These are phyloP conservation scores for Crotophaga sulcirostris DNA, from an alignment of 2,113 vertebrate genomes.

Conservation along the genomic window DNA sequence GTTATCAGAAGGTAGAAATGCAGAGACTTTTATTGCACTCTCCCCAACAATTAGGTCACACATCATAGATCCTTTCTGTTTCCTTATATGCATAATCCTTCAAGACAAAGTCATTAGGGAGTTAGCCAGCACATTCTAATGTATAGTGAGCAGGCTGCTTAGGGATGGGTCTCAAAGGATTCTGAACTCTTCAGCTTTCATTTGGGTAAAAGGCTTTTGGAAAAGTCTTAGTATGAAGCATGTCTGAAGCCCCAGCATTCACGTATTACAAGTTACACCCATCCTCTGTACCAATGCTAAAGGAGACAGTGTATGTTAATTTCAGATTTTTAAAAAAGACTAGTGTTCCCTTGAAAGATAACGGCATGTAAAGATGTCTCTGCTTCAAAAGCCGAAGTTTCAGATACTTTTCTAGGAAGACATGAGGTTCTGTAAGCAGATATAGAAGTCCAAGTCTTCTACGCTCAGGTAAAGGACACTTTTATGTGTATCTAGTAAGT, in stretches of 20 bases:
- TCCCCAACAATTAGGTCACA: neutral
- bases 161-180: neutral
- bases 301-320: neutral
- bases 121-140: neutral
- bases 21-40: neutral
- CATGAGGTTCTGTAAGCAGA: neutral
- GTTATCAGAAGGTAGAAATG: neutral
- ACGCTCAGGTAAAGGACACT: neutral
- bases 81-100: neutral
- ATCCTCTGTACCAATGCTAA: neutral
- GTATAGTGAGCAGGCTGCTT: neutral
- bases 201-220: neutral
- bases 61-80: neutral
- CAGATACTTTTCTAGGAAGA: neutral
- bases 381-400: neutral
- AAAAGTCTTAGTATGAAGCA: neutral
- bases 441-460: neutral
- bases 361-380: neutral
- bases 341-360: neutral
- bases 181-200: neutral
- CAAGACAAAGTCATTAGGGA: neutral
- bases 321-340: neutral
- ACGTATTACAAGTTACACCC: neutral
- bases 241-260: neutral
- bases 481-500: neutral